A percentile compares a stretch with the other conserved stretches of the same genome.
Conservation (phyloP, 2,797 vertebrate species). For the Agapornis canus region DNA sequence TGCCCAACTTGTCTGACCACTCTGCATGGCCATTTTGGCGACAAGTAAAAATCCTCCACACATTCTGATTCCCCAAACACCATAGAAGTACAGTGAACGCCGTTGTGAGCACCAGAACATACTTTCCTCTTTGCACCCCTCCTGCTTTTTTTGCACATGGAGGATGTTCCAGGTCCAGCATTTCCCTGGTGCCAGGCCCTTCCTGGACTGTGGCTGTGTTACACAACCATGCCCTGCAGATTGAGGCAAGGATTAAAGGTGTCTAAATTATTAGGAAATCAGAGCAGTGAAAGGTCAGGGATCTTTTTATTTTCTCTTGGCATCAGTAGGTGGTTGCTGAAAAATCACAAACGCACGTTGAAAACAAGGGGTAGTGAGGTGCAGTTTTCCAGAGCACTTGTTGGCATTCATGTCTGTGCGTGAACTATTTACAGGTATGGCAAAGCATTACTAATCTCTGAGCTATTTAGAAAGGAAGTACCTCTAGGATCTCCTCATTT, state of each 20-base stretch:
- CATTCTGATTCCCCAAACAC: background rate
- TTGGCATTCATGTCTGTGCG: background rate
- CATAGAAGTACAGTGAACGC: background rate
- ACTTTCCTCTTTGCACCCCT: background rate
- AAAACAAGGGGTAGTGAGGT: background rate
- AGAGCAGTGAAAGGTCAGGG: conserved; percentile 66
- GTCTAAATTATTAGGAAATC: conserved; percentile 75
- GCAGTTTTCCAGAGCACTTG: background rate
- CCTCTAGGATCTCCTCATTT: conserved; percentile 57
- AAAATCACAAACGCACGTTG: background rate
- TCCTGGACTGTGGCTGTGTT: conserved; percentile 39
- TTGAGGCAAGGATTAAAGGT: conserved; percentile 68
- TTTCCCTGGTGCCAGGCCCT: conserved; percentile 26
- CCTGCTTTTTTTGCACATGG: background rate
- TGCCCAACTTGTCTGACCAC: conserved; percentile 49
- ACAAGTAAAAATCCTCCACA: background rate
- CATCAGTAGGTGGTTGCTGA: conserved; percentile 23
- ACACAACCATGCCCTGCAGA: conserved; percentile 42
- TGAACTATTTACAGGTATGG: conserved; percentile 45
- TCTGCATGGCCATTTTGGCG: background rate
- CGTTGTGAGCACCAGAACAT: background rate
- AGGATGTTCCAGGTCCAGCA: background rate
- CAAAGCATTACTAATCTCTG: conserved; percentile 53
- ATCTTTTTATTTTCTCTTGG: conserved; percentile 63
- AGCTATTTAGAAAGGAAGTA: conserved; percentile 65